Evolutionary conservation across 2,888 invertebrate species (phyloP), one percentile per base, ranked within the genome.

Genomic region (Cremastobaeus sp.): DNA sequence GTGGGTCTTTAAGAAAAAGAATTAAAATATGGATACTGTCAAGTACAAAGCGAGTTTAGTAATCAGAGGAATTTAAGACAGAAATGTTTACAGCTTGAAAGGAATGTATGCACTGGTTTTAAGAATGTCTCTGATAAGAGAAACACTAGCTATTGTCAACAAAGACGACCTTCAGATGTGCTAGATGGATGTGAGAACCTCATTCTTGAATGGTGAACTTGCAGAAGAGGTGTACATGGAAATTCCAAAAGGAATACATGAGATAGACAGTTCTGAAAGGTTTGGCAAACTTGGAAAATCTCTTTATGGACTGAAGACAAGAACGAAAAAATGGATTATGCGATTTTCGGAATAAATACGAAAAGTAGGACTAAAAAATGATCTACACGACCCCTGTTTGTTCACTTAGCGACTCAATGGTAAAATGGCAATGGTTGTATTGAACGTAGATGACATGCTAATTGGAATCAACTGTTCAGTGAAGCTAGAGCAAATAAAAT

Each of bases 31-130:
- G 65, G 54, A 52, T 0, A 34, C 3, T 12, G 32, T n/a, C 32
- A 12, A n/a, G n/a, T n/a, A n/a, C n/a, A n/a, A n/a, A n/a, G n/a
- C n/a, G n/a, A n/a, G n/a, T n/a, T n/a, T n/a, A n/a, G n/a, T n/a
- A n/a, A n/a, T n/a, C n/a, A n/a, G n/a, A n/a, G n/a, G n/a, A n/a
- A n/a, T n/a, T n/a, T n/a, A n/a, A n/a, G n/a, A 60, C 66, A 48
- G 77, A 77, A 62, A 79, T 76, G 17, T 77, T n/a, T n/a, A n/a
- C n/a, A n/a, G n/a, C n/a, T n/a, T n/a, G n/a, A n/a, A n/a, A n/a
- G n/a, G n/a, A n/a, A n/a, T n/a, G n/a, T n/a, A 75, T 48, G 75
- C 75, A 8, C 77, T 77, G 12, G 77, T 77, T 3, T 75, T 76
- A 12, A 70, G 68, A 35, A 14, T 76, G 15, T 48, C 70, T 0